Evolutionary conservation across 2,797 vertebrate genomes (phyloP).

Genomic region (Meda fulgida): DNA sequence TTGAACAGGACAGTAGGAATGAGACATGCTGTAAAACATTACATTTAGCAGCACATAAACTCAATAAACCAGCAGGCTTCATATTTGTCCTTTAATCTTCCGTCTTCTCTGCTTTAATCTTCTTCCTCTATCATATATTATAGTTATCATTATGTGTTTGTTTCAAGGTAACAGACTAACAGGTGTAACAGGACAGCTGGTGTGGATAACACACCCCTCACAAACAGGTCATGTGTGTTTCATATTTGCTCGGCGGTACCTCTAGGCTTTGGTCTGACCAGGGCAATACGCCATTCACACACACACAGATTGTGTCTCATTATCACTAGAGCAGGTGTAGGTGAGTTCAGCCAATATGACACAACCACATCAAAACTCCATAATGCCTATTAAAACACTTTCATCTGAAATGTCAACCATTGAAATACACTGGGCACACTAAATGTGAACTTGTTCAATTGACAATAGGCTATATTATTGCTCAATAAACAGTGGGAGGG

Average conservation of each 20-base stretch:
- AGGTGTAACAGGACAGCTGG: slow-evolving; percentile 59
- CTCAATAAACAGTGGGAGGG: neutral
- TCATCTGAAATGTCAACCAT: neutral
- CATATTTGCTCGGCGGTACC: slow-evolving; percentile 32
- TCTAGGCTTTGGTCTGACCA: slow-evolving; percentile 23
- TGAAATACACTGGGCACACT: neutral
- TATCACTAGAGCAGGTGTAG: slow-evolving; percentile 39
- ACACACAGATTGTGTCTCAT: slow-evolving; percentile 41
- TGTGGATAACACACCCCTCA: slow-evolving; percentile 58
- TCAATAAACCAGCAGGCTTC: slow-evolving; percentile 36
- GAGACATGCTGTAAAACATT: slow-evolving; percentile 37
- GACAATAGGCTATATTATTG: neutral
- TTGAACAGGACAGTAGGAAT: slow-evolving; percentile 12
- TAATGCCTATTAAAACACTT: neutral
- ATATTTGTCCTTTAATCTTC: slow-evolving; percentile 47
- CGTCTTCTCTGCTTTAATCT: slow-evolving; percentile 40
- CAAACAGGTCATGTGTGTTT: slow-evolving; percentile 38
- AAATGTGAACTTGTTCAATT: slow-evolving; percentile 1
- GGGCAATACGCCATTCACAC: slow-evolving; percentile 11
- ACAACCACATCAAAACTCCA: neutral
- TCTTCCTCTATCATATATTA: slow-evolving; percentile 31
- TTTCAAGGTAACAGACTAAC: slow-evolving; percentile 36
- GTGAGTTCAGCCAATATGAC: slow-evolving; percentile 12
- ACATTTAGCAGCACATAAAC: slow-evolving; percentile 31
- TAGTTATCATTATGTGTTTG: slow-evolving; percentile 26